Percentiles rank a stretch among this genome's conserved stretches.
Evolutionary conservation across 2,888 invertebrate species (phyloP).

Genomic region (Machimus atricapillus): DNA sequence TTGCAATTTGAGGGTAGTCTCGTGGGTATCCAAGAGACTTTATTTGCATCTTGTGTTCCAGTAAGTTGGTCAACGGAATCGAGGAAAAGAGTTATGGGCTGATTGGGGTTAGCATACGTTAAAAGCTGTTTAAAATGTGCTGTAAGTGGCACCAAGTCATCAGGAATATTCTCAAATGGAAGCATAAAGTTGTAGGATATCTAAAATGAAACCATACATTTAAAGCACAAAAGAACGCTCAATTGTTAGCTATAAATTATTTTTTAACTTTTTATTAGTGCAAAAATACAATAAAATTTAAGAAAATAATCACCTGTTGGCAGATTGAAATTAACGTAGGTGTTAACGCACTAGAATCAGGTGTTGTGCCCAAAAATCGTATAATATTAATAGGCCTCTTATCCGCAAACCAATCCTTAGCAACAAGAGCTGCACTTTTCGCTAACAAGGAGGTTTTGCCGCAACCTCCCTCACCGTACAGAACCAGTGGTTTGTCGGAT

Average conservation of each 20-base stretch:
- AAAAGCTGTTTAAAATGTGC: slow-evolving; percentile 95
- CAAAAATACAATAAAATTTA: too few species aligned
- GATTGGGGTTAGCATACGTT: slow-evolving; percentile 79
- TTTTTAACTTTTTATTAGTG: too few species aligned
- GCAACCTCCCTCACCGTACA: slow-evolving; percentile 95
- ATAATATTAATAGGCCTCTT: slow-evolving; percentile 86
- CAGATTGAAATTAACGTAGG: slow-evolving; percentile 95
- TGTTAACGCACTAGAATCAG: slow-evolving; percentile 93
- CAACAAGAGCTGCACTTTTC: slow-evolving; percentile 85
- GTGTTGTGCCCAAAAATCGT: slow-evolving; percentile 94
- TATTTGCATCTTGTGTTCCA: slow-evolving; percentile 91
- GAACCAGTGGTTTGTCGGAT: slow-evolving; percentile 86
- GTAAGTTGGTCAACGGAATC: slow-evolving; percentile 98
- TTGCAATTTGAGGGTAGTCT: slow-evolving; percentile 88
- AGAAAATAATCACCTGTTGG: slow-evolving; percentile 74
- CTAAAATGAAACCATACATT: slow-evolving; percentile 63
- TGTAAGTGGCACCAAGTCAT: slow-evolving; percentile 93
- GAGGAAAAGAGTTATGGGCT: slow-evolving; percentile 88
- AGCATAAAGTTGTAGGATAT: slow-evolving; percentile 91
- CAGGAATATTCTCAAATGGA: slow-evolving; percentile 92
- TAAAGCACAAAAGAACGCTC: too few species aligned
- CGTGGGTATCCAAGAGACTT: slow-evolving; percentile 95
- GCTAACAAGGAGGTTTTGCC: slow-evolving; percentile 96
- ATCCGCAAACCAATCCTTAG: slow-evolving; percentile 75
- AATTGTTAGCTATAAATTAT: too few species aligned